A percentile compares a stretch with the other conserved stretches of the same genome.
Evolutionary conservation across 1,140 invertebrate genomes (phyloP).

Genomic region (Apocrypta bakeri): DNA sequence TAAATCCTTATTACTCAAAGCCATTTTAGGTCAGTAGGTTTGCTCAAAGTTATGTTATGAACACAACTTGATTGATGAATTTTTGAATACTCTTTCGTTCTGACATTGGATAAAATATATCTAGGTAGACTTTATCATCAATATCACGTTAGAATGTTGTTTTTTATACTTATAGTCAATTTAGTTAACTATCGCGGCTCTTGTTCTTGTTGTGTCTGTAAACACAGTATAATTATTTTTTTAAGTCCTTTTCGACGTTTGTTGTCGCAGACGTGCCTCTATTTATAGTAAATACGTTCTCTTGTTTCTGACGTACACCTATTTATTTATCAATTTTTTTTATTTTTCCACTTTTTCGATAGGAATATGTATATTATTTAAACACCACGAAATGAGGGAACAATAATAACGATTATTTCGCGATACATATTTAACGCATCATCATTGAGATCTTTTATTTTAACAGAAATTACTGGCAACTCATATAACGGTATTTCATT

Average conservation of each 20-base stretch:
- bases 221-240: constrained; percentile 36
- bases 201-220: constrained; percentile 39
- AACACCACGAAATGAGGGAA: background rate
- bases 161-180: constrained; percentile 26
- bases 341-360: background rate
- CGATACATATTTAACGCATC: background rate
- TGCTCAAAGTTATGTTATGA: background rate
- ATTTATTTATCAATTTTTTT: background rate
- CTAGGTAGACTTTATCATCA: constrained; percentile 33
- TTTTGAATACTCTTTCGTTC: background rate
- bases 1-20: background rate
- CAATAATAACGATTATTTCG: background rate
- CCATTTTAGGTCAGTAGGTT: background rate
- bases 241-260: constrained; percentile 10
- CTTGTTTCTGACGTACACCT: background rate
- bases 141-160: constrained; percentile 31
- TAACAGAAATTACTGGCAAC: background rate
- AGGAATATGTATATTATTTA: constrained; percentile 15
- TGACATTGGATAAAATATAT: background rate
- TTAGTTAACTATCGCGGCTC: constrained; percentile 42
- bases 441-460: constrained; percentile 3
- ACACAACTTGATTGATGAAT: background rate
- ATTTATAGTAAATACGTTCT: constrained; percentile 23
- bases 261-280: background rate
- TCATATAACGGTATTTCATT: background rate